Percentiles rank a stretch among this genome's conserved stretches.
Conservation (phyloP, 2,113 vertebrate genomes). For the Ibidorhyncha struthersii region DNA sequence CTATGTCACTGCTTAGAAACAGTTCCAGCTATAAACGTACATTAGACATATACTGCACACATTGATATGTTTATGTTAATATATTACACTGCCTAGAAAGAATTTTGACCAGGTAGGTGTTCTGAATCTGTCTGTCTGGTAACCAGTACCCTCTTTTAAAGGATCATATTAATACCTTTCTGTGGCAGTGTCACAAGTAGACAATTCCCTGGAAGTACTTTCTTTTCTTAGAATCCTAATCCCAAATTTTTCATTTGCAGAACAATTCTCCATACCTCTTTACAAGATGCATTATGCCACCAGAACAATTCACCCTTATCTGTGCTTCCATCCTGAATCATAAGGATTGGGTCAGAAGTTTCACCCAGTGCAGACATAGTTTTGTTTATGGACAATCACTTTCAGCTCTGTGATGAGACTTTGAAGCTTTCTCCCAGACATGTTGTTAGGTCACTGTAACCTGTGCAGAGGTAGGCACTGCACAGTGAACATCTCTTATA, state of each 20-base stretch:
- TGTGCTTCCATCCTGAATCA: background rate
- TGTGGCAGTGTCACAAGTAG: background rate
- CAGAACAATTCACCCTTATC: background rate
- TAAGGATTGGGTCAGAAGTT: background rate
- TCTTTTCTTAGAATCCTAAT: background rate
- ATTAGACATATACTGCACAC: background rate
- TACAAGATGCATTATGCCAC: background rate
- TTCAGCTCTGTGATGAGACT: background rate
- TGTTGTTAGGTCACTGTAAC: background rate
- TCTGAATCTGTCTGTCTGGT: background rate
- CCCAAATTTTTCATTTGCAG: background rate
- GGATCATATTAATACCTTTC: background rate
- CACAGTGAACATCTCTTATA: background rate
- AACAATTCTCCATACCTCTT: background rate
- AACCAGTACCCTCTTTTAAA: background rate
- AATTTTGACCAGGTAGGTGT: background rate
- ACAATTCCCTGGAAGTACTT: background rate
- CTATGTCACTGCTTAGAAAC: background rate
- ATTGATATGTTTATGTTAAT: background rate
- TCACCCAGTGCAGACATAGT: rapidly evolving
- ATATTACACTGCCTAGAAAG: background rate
- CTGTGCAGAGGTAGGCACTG: background rate
- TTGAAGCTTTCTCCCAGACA: background rate
- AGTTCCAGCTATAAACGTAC: background rate
- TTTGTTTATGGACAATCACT: background rate